Evolutionary conservation across 1,140 invertebrate genomes (phyloP).

Genomic region (Aphidius ervi): DNA sequence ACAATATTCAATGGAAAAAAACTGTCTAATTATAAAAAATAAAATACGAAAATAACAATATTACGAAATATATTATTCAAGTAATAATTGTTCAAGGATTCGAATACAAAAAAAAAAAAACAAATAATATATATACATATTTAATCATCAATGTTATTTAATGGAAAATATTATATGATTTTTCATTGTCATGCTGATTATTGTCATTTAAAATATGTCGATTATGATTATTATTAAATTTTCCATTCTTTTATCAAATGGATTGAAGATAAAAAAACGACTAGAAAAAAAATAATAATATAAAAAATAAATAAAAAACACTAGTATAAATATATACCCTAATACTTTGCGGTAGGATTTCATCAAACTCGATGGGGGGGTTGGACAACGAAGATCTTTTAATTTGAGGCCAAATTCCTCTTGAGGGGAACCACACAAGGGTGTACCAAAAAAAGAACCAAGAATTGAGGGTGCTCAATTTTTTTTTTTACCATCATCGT

Average conservation of each 20-base stretch:
- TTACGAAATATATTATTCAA: neutral
- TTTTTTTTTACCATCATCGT: neutral
- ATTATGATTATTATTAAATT: no score
- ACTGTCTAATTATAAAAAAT: no score
- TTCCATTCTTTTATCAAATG: neutral
- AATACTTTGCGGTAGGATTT: slow-evolving; percentile 32
- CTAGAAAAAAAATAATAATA: slow-evolving; percentile 1
- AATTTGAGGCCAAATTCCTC: slow-evolving; percentile 53
- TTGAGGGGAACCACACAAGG: slow-evolving; percentile 38
- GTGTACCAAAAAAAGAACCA: slow-evolving; percentile 24
- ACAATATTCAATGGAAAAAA: no score
- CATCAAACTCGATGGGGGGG: slow-evolving; percentile 33
- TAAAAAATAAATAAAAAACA: neutral
- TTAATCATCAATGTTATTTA: no score
- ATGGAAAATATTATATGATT: no score
- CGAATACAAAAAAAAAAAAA: neutral
- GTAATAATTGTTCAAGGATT: neutral
- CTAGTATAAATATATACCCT: slow-evolving; percentile 13
- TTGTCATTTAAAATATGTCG: no score
- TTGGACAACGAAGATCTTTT: slow-evolving; percentile 44
- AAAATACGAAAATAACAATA: neutral
- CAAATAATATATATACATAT: neutral
- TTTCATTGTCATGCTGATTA: no score
- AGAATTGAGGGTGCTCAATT: slow-evolving; percentile 27
- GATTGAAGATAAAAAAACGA: neutral